Evolutionary conservation across 2,113 vertebrate genomes (phyloP).

Genomic region (Okapia johnstoni): DNA sequence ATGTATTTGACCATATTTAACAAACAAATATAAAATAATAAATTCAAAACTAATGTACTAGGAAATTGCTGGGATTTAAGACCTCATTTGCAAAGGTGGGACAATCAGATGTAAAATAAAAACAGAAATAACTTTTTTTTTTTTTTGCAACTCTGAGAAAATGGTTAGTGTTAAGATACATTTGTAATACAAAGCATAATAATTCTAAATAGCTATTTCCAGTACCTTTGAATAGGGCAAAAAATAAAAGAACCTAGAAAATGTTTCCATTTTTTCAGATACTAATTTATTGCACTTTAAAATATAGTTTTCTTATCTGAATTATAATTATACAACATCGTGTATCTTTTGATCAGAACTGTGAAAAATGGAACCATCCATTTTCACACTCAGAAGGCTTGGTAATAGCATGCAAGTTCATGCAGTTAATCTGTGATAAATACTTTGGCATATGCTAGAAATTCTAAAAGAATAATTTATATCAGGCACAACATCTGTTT

Average conservation of each 20-base stretch:
- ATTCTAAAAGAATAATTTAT: slow-evolving; percentile 64
- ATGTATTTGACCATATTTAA: neutral
- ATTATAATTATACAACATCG: neutral
- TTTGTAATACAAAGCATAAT: neutral
- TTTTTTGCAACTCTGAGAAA: neutral
- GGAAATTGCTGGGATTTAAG: neutral
- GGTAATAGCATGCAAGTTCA: slow-evolving; percentile 48
- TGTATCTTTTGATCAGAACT: slow-evolving; percentile 17
- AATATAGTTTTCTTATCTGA: neutral
- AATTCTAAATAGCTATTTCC: neutral
- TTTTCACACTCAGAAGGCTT: slow-evolving; percentile 40
- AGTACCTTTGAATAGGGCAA: neutral
- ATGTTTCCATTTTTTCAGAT: neutral
- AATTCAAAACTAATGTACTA: neutral
- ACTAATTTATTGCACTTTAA: neutral
- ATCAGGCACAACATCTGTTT: slow-evolving; percentile 52
- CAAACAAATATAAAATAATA: neutral
- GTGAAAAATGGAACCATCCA: slow-evolving; percentile 36
- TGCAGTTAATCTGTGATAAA: slow-evolving; percentile 65
- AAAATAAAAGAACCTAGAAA: neutral
- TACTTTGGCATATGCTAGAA: slow-evolving; percentile 54
- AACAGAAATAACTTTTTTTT: neutral
- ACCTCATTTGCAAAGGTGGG: neutral
- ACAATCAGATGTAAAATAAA: neutral
- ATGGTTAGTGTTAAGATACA: neutral